Conservation (phyloP, 2,797 vertebrate species). For the Phrynocephalus guinanensis region DNA sequence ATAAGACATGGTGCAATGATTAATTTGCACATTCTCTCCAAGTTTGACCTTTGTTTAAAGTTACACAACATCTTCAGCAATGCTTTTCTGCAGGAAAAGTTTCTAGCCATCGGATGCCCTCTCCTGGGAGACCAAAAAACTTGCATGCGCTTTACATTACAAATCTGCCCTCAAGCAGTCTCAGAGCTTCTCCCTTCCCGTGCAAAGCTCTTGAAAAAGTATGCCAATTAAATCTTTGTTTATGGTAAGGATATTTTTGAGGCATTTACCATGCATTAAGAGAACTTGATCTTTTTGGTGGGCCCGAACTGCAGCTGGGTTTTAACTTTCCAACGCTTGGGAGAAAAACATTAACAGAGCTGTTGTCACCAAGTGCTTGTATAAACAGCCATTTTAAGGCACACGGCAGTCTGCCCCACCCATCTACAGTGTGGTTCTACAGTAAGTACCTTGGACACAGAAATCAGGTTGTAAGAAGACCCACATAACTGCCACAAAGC, state of each 20-base stretch:
- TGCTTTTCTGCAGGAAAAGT: background rate
- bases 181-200: background rate
- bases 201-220: background rate
- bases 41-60: conserved; percentile 33
- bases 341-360: background rate
- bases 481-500: background rate
- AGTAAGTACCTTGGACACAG: background rate
- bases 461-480: background rate
- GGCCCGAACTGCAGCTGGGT: background rate
- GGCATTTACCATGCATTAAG: background rate
- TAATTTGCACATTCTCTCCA: conserved; percentile 39
- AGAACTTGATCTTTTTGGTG: background rate
- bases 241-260: conserved; percentile 4
- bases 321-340: background rate
- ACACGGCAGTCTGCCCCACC: too few relatives aligned
- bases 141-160: conserved; percentile 10
- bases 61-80: conserved; percentile 13
- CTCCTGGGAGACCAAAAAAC: conserved; percentile 64
- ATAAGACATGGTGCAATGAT: conserved; percentile 50
- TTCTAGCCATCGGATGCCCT: conserved; percentile 64
- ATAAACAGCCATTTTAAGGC: background rate
- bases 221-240: background rate
- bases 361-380: background rate
- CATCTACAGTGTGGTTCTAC: background rate
- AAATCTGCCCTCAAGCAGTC: background rate